Percentiles rank a stretch among this genome's conserved stretches.
Conservation (phyloP, 2,888 invertebrate genomes). For the Glyphotaelius pellucidus region DNA sequence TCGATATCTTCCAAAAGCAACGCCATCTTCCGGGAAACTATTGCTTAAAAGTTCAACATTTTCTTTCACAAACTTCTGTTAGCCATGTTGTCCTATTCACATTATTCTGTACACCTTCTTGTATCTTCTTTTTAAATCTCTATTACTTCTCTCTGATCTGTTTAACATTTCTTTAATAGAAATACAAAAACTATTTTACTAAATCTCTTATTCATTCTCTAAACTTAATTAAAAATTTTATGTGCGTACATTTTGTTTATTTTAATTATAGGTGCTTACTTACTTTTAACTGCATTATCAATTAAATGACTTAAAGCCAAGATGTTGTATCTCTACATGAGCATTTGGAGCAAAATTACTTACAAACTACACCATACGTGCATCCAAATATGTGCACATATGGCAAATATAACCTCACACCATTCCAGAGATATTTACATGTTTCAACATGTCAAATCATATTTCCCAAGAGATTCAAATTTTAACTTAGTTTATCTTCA, state of each 20-base stretch:
- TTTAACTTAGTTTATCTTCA: too few relatives aligned
- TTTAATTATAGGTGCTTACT: neutral
- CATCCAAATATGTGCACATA: too few relatives aligned
- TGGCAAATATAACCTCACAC: too few relatives aligned
- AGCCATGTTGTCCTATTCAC: neutral
- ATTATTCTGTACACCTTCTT: neutral
- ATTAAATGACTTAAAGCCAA: too few relatives aligned
- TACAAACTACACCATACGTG: too few relatives aligned
- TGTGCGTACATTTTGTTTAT: neutral
- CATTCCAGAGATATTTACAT: too few relatives aligned
- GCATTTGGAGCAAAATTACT: too few relatives aligned
- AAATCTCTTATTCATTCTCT: neutral
- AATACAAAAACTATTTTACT: neutral
- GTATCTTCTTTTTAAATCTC: neutral
- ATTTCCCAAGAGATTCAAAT: too few relatives aligned
- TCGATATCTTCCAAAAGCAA: neutral
- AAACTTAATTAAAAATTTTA: neutral
- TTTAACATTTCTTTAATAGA: neutral
- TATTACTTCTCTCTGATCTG: neutral
- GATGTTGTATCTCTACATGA: too few relatives aligned
- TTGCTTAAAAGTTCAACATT: neutral
- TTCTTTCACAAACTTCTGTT: neutral
- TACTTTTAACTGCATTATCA: too few relatives aligned
- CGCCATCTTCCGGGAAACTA: neutral
- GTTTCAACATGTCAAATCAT: too few relatives aligned